Evolutionary conservation across 2,113 vertebrate genomes (phyloP).

Genomic region (Desmodus rotundus): DNA sequence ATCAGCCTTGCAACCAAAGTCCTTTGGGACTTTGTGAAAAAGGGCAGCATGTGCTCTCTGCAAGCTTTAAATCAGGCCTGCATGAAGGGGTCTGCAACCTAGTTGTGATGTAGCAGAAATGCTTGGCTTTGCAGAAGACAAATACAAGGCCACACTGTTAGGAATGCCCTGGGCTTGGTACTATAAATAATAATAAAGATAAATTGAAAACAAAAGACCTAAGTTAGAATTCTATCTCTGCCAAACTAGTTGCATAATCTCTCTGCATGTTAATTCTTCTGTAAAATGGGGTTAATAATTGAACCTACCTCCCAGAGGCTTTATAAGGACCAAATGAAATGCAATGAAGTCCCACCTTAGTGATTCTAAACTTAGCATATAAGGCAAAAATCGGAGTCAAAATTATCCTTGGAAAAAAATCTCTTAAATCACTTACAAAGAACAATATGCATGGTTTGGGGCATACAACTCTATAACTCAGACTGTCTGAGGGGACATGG

Average conservation of each 20-base stretch:
- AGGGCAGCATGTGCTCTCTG: neutral
- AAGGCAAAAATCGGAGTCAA: constrained; percentile 31
- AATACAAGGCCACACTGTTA: constrained; percentile 55
- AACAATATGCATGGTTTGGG: neutral
- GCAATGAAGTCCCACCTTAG: neutral
- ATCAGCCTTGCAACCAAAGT: neutral
- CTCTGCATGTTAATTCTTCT: neutral
- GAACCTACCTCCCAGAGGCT: neutral
- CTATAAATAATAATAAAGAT: constrained; percentile 87
- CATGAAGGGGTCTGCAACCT: neutral
- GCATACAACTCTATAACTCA: neutral
- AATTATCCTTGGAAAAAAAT: neutral
- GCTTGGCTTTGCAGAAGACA: constrained; percentile 53
- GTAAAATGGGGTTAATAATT: constrained; percentile 9
- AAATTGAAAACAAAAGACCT: constrained; percentile 83
- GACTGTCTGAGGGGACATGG: neutral
- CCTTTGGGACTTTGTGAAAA: neutral
- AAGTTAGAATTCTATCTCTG: neutral
- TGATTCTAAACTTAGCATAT: neutral
- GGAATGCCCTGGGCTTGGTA: neutral
- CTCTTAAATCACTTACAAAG: neutral
- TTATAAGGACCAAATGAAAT: neutral
- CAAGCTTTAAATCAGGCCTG: neutral
- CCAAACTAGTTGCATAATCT: neutral
- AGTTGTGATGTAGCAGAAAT: constrained; percentile 30